Evolutionary conservation across 2,888 invertebrate genomes (phyloP), one percentile per base, ranked within the genome.

Genomic region (Hydraecia micacea): DNA sequence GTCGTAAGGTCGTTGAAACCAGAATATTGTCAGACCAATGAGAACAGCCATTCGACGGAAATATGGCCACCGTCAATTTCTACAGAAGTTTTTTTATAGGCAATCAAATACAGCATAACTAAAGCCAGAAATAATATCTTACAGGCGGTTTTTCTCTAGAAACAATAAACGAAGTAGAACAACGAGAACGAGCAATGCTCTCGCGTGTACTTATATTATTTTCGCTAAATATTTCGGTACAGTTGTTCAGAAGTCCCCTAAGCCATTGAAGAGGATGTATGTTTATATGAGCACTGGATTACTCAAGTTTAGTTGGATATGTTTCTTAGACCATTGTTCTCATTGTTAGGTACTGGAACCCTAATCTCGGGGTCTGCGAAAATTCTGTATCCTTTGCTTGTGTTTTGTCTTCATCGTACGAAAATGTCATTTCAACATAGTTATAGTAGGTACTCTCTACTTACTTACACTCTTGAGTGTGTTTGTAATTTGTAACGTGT

Each of bases 221-320:
- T 75, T 77, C 69, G 39, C 52, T 79, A 83, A 83, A 85, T 79
- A 87, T 88, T 81, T 83, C 77, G 80, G 72, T 80, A 80, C 63
- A 77, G 78, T 85, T 55, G 73, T 78, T 72, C 67, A 68, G 67
- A 73, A 82, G 77, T 75, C 73, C 75, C 80, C 49, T 60, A 81
- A 78, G 84, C 79, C 83, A 55, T 81, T 73, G 76, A 70, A 75
- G 74, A 73, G 67, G 77, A 78, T 78, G 65, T 80, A 73, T 80
- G 83, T 78, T 78, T 77, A 70, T 80, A 81, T 68, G 69, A 86
- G 71, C 84, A 81, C 86, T 83, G 87, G 82, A 87, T 88, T 87
- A 85, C 87, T 84, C 80, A 85, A 88, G 82, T 90, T 88, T 78
- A 66, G 84, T 81, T 87, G 76, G 77, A 86, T 89, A 75, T 86